phyloP scores from a whole-genome alignment of 35 echinoderm and acorn worm genomes.

The Diadema setosum region DNA sequence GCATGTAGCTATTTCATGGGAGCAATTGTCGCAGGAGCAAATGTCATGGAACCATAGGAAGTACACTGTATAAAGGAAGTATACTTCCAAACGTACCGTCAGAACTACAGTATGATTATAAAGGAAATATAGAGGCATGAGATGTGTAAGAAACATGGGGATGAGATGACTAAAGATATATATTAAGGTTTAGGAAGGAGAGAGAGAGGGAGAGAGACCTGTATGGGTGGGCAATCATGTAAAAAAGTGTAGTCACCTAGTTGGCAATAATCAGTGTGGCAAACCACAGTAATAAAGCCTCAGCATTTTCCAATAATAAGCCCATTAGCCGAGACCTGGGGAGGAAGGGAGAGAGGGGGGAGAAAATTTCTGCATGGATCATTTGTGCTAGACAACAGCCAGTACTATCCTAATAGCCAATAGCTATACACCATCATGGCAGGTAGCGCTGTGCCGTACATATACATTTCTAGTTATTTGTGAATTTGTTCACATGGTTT shows the following conservation, averaged over 20 bases:
- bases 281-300: constrained; percentile 6
- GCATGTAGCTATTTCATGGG: too few species aligned
- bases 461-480: too few species aligned
- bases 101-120: too few species aligned
- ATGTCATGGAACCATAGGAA: too few species aligned
- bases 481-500: too few species aligned
- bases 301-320: constrained; percentile 31
- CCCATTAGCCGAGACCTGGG: neutral
- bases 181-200: neutral
- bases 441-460: too few species aligned
- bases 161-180: neutral
- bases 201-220: neutral
- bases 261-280: neutral
- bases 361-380: neutral
- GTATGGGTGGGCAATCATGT: neutral
- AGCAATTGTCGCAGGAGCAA: too few species aligned
- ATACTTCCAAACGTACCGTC: too few species aligned
- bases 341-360: neutral
- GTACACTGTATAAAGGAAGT: too few species aligned
- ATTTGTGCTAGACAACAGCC: neutral
- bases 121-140: too few species aligned
- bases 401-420: neutral
- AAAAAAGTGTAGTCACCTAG: constrained; percentile 22
- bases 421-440: neutral
- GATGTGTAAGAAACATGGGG: too few species aligned